phyloP scores from a whole-genome alignment of 2,113 vertebrate genomes.

The Tonatia bakeri region DNA sequence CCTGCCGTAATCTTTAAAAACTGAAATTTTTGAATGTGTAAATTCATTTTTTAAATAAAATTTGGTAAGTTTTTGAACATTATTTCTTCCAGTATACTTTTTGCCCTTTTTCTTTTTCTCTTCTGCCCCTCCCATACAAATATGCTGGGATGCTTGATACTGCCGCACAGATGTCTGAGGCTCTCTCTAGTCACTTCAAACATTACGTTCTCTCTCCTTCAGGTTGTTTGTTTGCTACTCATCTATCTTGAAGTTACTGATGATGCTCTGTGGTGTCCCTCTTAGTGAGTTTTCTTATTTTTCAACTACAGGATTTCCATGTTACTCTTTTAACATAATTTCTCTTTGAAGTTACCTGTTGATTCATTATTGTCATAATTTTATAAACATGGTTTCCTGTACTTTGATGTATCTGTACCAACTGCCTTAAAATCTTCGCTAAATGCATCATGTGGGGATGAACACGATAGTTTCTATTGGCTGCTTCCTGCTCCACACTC shows the following conservation, averaged over 20 bases:
- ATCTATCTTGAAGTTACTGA: background rate
- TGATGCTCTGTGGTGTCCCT: background rate
- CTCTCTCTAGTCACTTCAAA: background rate
- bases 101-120: background rate
- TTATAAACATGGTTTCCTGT: background rate
- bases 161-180: background rate
- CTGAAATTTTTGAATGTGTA: background rate
- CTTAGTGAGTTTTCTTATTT: background rate
- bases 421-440: background rate
- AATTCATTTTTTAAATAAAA: background rate
- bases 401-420: background rate
- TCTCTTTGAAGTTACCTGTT: background rate
- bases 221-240: background rate
- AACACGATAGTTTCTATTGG: background rate
- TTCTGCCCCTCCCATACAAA: background rate
- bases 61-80: background rate
- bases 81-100: background rate
- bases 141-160: background rate
- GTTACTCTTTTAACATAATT: background rate
- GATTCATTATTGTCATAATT: background rate
- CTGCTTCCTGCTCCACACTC: background rate
- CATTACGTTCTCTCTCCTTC: background rate
- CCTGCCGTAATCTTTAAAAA: too few species aligned
- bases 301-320: background rate
- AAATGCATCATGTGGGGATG: background rate